Evolutionary conservation across 1,140 invertebrate genomes (phyloP).

Genomic region (Calephelis virginiensis): DNA sequence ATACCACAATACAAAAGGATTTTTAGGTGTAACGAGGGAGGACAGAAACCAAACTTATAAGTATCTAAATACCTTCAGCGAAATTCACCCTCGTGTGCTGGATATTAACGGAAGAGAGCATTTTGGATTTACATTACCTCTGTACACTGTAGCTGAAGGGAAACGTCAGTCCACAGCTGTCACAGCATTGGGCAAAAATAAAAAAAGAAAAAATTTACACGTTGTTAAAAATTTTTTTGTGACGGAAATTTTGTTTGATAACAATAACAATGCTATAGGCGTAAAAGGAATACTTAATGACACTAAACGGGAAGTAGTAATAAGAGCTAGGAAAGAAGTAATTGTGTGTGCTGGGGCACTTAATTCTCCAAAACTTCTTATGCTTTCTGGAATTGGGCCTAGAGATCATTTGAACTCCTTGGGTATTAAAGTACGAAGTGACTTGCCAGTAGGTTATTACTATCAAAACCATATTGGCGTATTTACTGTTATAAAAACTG

Average conservation of each 20-base stretch:
- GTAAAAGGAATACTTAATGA: slow-evolving; percentile 51
- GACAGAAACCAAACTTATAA: slow-evolving; percentile 7
- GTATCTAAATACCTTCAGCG: slow-evolving; percentile 38
- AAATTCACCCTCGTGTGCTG: slow-evolving; percentile 30
- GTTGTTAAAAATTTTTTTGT: slow-evolving; percentile 39
- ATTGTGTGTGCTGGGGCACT: slow-evolving; percentile 76
- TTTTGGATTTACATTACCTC: slow-evolving; percentile 39
- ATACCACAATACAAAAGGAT: slow-evolving; percentile 34
- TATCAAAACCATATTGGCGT: slow-evolving; percentile 85
- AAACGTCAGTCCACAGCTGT: slow-evolving; percentile 79
- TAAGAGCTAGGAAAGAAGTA: slow-evolving; percentile 42
- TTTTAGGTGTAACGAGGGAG: slow-evolving; percentile 31
- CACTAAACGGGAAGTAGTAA: slow-evolving; percentile 75
- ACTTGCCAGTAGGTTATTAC: slow-evolving; percentile 84
- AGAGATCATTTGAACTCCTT: slow-evolving; percentile 78
- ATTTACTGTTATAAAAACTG: slow-evolving; percentile 79
- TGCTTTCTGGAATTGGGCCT: slow-evolving; percentile 57
- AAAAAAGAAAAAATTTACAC: slow-evolving; percentile 77
- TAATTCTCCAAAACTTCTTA: slow-evolving; percentile 38
- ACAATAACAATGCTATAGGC: slow-evolving; percentile 74
- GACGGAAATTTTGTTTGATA: slow-evolving; percentile 81
- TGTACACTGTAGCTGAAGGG: slow-evolving; percentile 79
- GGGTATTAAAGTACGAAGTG: slow-evolving; percentile 53
- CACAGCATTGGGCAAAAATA: slow-evolving; percentile 76
- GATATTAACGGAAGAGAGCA: slow-evolving; percentile 36